phyloP scores from a whole-genome alignment of 2,888 invertebrate species.

The Liopterus haemorrhoidalis region DNA sequence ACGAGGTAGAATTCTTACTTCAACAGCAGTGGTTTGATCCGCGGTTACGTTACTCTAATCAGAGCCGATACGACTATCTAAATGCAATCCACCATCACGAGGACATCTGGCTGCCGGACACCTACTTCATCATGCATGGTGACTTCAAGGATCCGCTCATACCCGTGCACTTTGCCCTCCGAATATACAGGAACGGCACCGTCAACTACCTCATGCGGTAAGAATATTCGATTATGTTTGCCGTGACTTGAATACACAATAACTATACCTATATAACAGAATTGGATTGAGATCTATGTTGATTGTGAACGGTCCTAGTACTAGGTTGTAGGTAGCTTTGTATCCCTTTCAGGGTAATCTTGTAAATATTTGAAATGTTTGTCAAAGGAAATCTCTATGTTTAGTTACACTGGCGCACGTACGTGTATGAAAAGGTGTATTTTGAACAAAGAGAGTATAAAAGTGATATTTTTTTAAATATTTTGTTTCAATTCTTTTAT shows the following conservation, averaged over 20 bases:
- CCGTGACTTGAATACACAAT: constrained; percentile 14
- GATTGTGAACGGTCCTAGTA: too few species aligned
- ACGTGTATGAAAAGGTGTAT: too few species aligned
- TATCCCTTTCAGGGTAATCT: too few species aligned
- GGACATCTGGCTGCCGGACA: constrained; percentile 90
- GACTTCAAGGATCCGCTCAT: constrained; percentile 92
- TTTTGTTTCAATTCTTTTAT: too few species aligned
- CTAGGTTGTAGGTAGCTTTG: too few species aligned
- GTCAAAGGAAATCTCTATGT: too few species aligned
- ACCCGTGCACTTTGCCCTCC: constrained; percentile 87
- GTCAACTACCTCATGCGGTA: constrained; percentile 90
- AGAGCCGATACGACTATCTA: constrained; percentile 78
- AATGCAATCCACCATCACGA: constrained; percentile 91
- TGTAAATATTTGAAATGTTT: too few species aligned
- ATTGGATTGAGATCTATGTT: not conserved
- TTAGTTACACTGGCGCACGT: too few species aligned
- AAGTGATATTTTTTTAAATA: too few species aligned
- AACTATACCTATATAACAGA: not conserved
- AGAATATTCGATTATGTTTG: constrained; percentile 31
- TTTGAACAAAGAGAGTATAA: too few species aligned
- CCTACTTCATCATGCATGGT: constrained; percentile 94
- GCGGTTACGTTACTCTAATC: constrained; percentile 80
- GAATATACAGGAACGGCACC: constrained; percentile 88
- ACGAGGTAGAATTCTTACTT: constrained; percentile 90
- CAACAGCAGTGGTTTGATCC: constrained; percentile 94